Evolutionary conservation across 2,888 invertebrate genomes (phyloP).

Genomic region (Mimumesa dahlbomi): DNA sequence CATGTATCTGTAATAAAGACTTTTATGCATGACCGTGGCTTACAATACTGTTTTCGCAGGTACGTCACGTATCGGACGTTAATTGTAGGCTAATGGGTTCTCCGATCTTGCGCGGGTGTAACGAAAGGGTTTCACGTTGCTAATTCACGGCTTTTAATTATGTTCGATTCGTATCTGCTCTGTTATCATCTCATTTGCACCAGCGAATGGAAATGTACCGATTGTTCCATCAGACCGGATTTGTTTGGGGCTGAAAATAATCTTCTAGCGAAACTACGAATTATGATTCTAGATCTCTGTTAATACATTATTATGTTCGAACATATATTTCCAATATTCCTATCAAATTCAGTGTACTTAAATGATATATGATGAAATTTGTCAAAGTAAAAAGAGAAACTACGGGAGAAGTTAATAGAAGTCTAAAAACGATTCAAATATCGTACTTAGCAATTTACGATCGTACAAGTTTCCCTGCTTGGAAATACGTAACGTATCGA

Average conservation of each 20-base stretch:
- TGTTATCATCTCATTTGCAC: background rate
- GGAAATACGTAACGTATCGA: too few species aligned
- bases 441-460: too few species aligned
- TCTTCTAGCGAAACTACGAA: slow-evolving; percentile 1
- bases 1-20: background rate
- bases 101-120: slow-evolving; percentile 18
- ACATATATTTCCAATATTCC: too few species aligned
- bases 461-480: too few species aligned
- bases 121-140: slow-evolving; percentile 11
- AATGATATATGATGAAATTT: too few species aligned
- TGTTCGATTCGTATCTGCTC: slow-evolving; percentile 7
- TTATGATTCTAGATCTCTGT: too few species aligned
- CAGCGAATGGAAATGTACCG: background rate
- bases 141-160: slow-evolving; percentile 16
- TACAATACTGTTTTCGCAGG: slow-evolving; percentile 11
- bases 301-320: too few species aligned
- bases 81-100: slow-evolving; percentile 35
- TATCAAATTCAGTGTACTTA: too few species aligned
- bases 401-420: too few species aligned
- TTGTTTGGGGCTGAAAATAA: slow-evolving; percentile 18
- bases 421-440: too few species aligned
- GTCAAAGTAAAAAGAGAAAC: too few species aligned
- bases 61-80: slow-evolving; percentile 35
- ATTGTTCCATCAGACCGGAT: background rate
- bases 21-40: background rate